Conservation (phyloP, 2,888 invertebrate species). For the Copidosoma aretas region DNA sequence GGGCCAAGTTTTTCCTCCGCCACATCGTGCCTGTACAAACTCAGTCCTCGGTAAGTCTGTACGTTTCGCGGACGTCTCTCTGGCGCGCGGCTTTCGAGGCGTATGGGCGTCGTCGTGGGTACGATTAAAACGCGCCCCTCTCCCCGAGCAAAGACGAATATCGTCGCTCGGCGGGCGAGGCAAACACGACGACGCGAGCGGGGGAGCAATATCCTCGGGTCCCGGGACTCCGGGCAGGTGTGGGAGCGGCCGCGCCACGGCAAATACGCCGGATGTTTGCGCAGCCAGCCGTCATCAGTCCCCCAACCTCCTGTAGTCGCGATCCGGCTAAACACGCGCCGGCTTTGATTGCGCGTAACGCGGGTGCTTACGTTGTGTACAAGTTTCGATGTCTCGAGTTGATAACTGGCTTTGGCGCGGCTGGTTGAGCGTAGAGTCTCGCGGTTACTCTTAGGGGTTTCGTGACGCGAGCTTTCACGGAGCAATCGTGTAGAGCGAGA, state of each 20-base stretch:
- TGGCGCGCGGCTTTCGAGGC: neutral
- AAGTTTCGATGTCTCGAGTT: no score
- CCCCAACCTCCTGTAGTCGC: constrained; percentile 41
- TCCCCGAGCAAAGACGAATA: constrained; percentile 12
- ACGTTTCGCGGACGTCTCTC: neutral
- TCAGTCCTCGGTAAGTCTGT: neutral
- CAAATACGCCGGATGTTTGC: constrained; percentile 55
- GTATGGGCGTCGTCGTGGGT: constrained; percentile 12
- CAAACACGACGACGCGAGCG: constrained; percentile 40
- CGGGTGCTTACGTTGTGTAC: no score
- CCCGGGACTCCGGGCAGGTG: constrained; percentile 44
- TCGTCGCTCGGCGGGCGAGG: neutral
- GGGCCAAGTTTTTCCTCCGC: no score
- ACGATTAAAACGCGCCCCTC: constrained; percentile 27
- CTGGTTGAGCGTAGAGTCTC: no score
- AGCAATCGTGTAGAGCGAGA: no score
- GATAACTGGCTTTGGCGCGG: no score
- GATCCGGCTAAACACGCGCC: constrained; percentile 56
- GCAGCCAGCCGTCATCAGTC: constrained; percentile 48
- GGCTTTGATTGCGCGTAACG: constrained; percentile 53
- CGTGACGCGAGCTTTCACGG: no score
- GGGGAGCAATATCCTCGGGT: constrained; percentile 44
- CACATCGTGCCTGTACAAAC: constrained; percentile 31
- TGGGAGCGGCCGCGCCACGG: constrained; percentile 45
- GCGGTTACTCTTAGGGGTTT: no score